Evolutionary conservation across 30 jellyfish, hydroid and myxozoan species (phyloP), one percentile per base, ranked within the genome.

Genomic region (Hydractinia symbiolongicarpus): DNA sequence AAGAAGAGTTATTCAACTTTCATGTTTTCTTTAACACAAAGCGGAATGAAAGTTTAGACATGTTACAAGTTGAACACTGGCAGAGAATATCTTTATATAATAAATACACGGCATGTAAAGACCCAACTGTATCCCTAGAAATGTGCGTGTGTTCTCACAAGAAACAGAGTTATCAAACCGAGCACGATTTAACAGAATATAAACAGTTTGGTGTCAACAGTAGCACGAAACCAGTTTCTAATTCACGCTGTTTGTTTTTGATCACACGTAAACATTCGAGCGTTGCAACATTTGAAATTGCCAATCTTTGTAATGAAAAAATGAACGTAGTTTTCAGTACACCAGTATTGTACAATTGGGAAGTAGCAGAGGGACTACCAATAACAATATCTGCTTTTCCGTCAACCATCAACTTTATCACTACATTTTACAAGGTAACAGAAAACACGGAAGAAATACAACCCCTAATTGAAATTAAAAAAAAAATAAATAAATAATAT

Each of bases 71-170:
- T 4, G 20, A 68, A 13, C 84, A 69, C 61, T 90, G 97, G 97
- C 95, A 85, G 73, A 81, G 97, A 50, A 85, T 86, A 9, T 85
- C 96, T 55, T 53, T 90, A 5, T 90, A 90, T 66, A 60, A 70
- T 53, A 55, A 68, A n/a, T 83, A 80, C 66, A 84, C 74, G 19
- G 9, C 7, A 8, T 90, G 97, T 87, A 81, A 75, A 64, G 95
- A 86, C 67, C 74, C 51, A 17, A 79, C 56, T 11, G 95, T 82
- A 7, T 75, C 95, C n/a, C 50, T 83, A 8, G 94, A 90, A 61
- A 79, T 90, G 57, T 90, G 97, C 49, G 57, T 86, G 5, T 90
- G 97, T 76, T 21, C 58, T 57, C 58, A 61, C 55, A 69, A 54
- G 30, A 57, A 50, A 20, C 52, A 81, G 7, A 20, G 7, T n/a